Conservation (phyloP, 2,888 invertebrate genomes). For the Andrena bicolor region DNA sequence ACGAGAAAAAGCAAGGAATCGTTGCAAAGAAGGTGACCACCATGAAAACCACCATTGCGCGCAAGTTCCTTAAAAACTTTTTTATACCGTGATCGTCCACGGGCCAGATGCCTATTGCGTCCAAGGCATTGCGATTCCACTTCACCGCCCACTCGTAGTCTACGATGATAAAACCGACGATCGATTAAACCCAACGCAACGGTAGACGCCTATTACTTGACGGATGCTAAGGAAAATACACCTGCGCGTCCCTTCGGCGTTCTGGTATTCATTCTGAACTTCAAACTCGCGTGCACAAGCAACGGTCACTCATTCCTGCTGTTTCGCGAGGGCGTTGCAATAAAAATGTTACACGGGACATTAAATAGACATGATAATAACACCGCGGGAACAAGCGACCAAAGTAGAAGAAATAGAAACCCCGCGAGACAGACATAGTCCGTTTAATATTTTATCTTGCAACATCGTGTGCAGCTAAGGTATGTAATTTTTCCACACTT, state of each 20-base stretch:
- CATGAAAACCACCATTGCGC: background rate
- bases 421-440: background rate
- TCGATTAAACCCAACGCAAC: background rate
- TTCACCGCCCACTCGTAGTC: slow-evolving; percentile 51
- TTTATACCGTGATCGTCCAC: background rate
- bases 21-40: slow-evolving; percentile 1
- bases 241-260: background rate
- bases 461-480: background rate
- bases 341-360: background rate
- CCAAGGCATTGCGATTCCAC: slow-evolving; percentile 29
- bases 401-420: background rate
- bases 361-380: slow-evolving; percentile 18
- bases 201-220: background rate
- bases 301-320: background rate
- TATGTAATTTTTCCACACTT: background rate
- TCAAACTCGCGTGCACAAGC: background rate
- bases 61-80: slow-evolving; percentile 10
- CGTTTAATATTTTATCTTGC: slow-evolving; percentile 8
- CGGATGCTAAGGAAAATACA: background rate
- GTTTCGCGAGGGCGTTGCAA: background rate
- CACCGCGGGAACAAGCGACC: background rate
- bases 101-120: slow-evolving; percentile 50
- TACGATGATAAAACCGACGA: background rate
- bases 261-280: background rate
- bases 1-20: slow-evolving; percentile 20